phyloP scores from a whole-genome alignment of 2,888 invertebrate genomes.

The Myathropa florea region DNA sequence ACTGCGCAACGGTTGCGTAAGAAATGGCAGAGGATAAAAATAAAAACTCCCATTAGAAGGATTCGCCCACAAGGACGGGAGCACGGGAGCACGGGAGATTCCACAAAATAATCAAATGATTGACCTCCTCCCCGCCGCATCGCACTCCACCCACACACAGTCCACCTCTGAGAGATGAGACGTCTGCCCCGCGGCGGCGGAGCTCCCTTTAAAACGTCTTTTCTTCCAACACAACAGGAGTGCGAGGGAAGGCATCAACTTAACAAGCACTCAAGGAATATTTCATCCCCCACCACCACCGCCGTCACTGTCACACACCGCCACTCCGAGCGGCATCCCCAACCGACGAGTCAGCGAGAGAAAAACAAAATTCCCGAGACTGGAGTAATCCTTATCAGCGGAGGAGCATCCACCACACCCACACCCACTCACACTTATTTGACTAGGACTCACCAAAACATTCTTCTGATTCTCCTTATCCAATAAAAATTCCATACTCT shows the following conservation, averaged over 20 bases:
- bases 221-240: background rate
- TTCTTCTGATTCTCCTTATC: slow-evolving; percentile 95
- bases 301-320: too few relatives aligned
- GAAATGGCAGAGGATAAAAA: too few relatives aligned
- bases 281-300: background rate
- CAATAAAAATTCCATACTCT: slow-evolving; percentile 97
- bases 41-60: too few relatives aligned
- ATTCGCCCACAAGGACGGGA: too few relatives aligned
- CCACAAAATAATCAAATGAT: background rate
- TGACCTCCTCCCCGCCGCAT: background rate
- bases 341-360: too few relatives aligned
- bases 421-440: background rate
- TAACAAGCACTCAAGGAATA: background rate
- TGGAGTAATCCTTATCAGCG: background rate
- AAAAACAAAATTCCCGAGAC: too few relatives aligned
- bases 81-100: too few relatives aligned
- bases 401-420: background rate
- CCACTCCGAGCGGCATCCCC: too few relatives aligned
- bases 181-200: background rate
- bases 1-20: too few relatives aligned
- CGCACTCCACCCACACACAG: too few relatives aligned
- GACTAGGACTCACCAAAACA: slow-evolving; percentile 90
- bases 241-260: background rate
- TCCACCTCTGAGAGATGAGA: background rate
- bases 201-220: background rate